Conservation (phyloP, 2,113 vertebrate genomes). For the Hippocampus barbouri region DNA sequence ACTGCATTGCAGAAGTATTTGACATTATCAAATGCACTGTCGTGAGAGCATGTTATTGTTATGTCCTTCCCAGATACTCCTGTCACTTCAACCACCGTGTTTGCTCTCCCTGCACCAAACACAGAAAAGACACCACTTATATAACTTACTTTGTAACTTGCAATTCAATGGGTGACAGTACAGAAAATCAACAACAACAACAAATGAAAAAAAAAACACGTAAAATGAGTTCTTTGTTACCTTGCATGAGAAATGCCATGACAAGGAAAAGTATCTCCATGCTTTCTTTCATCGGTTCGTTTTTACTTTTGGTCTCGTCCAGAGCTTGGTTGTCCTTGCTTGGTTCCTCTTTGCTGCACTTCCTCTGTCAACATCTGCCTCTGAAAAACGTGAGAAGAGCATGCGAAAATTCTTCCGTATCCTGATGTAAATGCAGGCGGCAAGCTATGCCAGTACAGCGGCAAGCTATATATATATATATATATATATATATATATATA, state of each 20-base stretch:
- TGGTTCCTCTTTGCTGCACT: constrained; percentile 41
- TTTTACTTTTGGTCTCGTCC: not conserved
- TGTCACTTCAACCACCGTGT: constrained; percentile 9
- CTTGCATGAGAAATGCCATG: constrained; percentile 26
- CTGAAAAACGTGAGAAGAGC: not conserved
- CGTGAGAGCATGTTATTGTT: constrained; percentile 29
- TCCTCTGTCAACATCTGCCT: constrained; percentile 10
- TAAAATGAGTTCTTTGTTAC: constrained; percentile 17
- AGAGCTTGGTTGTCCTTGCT: not conserved
- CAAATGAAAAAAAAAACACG: not conserved
- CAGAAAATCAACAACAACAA: not conserved
- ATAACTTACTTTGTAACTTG: not conserved
- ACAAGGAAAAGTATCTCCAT: constrained; percentile 15
- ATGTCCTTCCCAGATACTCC: not conserved
- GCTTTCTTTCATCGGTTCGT: not conserved
- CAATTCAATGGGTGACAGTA: not conserved
- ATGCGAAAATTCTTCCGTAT: no score
- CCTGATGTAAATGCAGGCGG: no score
- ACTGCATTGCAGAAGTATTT: constrained; percentile 56
- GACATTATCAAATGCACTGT: constrained; percentile 5
- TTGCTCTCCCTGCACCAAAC: constrained; percentile 23
- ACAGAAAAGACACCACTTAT: constrained; percentile 11
- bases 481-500: no score
- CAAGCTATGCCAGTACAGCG: no score
- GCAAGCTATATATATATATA: no score